Evolutionary conservation across 2,888 invertebrate species (phyloP).

Genomic region (Taphrorychus bicolor): DNA sequence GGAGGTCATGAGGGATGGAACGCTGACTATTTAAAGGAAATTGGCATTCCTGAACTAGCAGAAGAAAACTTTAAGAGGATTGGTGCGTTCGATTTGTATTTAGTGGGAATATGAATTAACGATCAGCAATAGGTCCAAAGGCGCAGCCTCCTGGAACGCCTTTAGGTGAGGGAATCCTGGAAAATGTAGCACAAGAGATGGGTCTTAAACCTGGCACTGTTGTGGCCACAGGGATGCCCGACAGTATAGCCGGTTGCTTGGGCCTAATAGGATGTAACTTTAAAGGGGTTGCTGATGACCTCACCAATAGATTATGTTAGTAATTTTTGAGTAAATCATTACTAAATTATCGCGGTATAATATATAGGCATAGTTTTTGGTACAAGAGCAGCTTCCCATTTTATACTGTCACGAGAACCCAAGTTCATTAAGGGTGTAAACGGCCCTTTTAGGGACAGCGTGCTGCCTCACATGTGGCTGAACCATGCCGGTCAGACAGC

Average conservation of each 20-base stretch:
- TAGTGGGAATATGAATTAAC: too few species aligned
- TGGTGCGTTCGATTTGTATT: too few species aligned
- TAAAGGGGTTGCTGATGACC: constrained; percentile 50
- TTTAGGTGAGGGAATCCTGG: constrained; percentile 71
- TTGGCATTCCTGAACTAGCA: constrained; percentile 77
- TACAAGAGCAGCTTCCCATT: constrained; percentile 89
- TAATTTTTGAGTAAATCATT: too few species aligned
- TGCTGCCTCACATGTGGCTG: constrained; percentile 86
- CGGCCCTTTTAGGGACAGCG: constrained; percentile 92
- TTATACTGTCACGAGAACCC: constrained; percentile 77
- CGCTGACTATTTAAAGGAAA: constrained; percentile 70
- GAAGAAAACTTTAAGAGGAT: constrained; percentile 71
- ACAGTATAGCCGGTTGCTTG: constrained; percentile 92
- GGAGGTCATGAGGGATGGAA: constrained; percentile 73
- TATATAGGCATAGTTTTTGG: constrained; percentile 79
- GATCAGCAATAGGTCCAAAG: constrained; percentile 38
- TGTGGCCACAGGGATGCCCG: constrained; percentile 90
- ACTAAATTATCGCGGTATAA: too few species aligned
- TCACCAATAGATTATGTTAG: constrained; percentile 29
- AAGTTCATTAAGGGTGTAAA: constrained; percentile 83
- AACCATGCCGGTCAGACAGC: constrained; percentile 95
- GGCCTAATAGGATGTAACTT: constrained; percentile 79
- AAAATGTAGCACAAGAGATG: constrained; percentile 70
- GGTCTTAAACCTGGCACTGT: constrained; percentile 77
- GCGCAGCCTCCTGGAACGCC: constrained; percentile 59